Percentiles rank a stretch among this genome's conserved stretches.
Evolutionary conservation across 2,888 invertebrate genomes (phyloP).

Genomic region (Sericinus montela): DNA sequence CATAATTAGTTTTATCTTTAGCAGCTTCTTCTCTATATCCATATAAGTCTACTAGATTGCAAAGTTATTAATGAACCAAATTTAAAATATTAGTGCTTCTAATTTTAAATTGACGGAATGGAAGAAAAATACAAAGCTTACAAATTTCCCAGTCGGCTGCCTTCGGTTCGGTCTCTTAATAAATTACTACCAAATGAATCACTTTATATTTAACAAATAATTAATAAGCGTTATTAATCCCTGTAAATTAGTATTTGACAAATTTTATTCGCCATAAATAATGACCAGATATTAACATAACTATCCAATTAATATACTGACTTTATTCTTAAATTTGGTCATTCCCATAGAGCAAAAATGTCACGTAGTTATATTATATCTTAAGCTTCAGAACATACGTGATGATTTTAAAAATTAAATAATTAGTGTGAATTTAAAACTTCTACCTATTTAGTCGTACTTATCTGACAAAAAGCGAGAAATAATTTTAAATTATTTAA

Average conservation of each 20-base stretch:
- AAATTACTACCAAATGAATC: constrained; percentile 13
- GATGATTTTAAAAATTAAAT: background rate
- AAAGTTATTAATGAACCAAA: no score
- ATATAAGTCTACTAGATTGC: no score
- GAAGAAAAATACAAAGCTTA: background rate
- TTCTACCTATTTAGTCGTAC: no score
- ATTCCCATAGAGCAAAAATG: background rate
- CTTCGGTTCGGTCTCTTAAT: constrained; percentile 3
- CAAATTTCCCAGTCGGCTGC: constrained; percentile 4
- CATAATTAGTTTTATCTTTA: no score
- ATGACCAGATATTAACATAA: constrained; percentile 13
- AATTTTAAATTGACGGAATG: no score
- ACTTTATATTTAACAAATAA: constrained; percentile 8
- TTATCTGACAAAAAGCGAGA: background rate
- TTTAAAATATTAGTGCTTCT: no score
- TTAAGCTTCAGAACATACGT: background rate
- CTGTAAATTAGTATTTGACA: constrained; percentile 11
- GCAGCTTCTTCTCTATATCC: no score
- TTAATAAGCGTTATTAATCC: constrained; percentile 16
- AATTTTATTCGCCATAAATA: constrained; percentile 9
- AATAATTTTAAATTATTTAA: background rate
- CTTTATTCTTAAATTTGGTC: constrained; percentile 1
- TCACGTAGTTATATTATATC: background rate
- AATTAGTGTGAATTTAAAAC: background rate
- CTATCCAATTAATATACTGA: constrained; percentile 11